Conservation (phyloP, 2,113 vertebrate genomes). For the Anoplopoma fimbria region DNA sequence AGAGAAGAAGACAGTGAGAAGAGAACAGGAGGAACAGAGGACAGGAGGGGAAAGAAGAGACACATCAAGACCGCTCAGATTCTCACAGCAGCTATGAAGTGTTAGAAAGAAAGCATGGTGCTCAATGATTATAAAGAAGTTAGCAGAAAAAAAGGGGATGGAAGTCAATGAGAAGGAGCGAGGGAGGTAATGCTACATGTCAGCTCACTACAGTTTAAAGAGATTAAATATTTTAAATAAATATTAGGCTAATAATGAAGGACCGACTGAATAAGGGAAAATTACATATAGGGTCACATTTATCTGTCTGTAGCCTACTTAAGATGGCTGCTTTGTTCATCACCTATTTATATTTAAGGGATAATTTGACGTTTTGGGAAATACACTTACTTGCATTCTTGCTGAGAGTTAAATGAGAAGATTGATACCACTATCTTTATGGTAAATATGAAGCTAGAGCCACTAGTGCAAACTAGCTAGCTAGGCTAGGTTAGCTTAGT, state of each 20-base stretch:
- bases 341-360: no score
- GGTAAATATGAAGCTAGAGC: neutral
- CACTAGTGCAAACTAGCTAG: neutral
- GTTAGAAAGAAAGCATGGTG: slow-evolving; percentile 32
- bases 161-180: neutral
- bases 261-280: neutral
- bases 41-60: slow-evolving; percentile 60
- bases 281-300: no score
- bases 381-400: no score
- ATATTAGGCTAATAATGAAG: slow-evolving; percentile 1
- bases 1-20: slow-evolving; percentile 85
- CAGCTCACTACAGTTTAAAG: neutral
- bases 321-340: no score
- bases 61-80: slow-evolving; percentile 67
- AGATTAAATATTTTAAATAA: neutral
- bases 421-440: neutral
- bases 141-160: slow-evolving; percentile 3
- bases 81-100: slow-evolving; percentile 25
- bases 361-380: no score
- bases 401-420: neutral
- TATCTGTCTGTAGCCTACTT: no score
- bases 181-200: slow-evolving; percentile 24
- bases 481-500: neutral
- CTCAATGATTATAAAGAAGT: neutral
- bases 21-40: slow-evolving; percentile 75